Evolutionary conservation across 2,888 invertebrate genomes (phyloP), one percentile per base, ranked within the genome.

Genomic region (Eupithecia centaureata): DNA sequence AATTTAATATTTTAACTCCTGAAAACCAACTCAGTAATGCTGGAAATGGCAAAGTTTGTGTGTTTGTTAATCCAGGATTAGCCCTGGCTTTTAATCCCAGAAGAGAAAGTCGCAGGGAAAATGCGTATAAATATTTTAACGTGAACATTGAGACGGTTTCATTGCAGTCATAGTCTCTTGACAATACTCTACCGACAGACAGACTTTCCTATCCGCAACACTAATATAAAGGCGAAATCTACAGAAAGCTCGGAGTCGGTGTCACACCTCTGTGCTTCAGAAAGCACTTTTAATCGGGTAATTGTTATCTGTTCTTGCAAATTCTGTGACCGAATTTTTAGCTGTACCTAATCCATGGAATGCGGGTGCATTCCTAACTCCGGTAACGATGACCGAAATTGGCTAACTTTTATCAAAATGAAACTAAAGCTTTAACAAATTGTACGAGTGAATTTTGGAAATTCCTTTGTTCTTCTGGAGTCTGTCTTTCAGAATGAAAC

Each of bases 51-150:
- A 28, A 59, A 59, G 60, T 60, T 60, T 47, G 60, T 60, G 18
- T 38, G 60, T 60, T 60, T 60, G 60, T 60, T 60, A 28, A 60
- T 42, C 30, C 42, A 33, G 60, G 60, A 60, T 60, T 42, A 47
- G 42, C 42, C n/a, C n/a, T 42, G 60, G 42, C 60, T 38, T 60
- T 60, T 60, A 42, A 59, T 59, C 38, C 35, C 59, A 38, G 13
- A 38, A 38, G 59, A 33, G 57, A 27, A 59, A 59, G 59, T 59
- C n/a, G 0, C 30, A 56, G 28, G 38, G 28, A 56, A 28, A 56
- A 56, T n/a, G 27, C 54, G 54, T 25, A 56, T 56, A 56, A 56
- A 57, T 57, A 57, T 57, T 56, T 57, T 18, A 57, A 57, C 33
- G 57, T 22, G 5, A 22, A 57, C 52, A 52, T 52, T 27, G 27